Percentiles rank a stretch among this genome's conserved stretches.
These are phyloP conservation scores for Periparus ater DNA, from an alignment of 2,797 vertebrate genomes.

Conservation along the genomic window DNA sequence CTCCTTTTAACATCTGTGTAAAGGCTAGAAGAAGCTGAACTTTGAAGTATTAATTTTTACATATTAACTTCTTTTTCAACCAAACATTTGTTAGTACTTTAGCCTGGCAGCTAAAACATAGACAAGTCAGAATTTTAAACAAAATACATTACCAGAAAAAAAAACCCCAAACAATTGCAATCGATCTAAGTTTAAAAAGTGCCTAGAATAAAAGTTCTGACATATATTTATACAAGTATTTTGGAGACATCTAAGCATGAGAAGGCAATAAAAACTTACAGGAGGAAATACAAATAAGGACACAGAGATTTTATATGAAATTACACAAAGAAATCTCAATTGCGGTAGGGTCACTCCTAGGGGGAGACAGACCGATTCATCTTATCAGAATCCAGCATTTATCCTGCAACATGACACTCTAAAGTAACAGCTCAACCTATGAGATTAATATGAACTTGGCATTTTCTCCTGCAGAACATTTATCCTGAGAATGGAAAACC, in stretches of 20 bases:
- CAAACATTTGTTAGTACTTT: neutral
- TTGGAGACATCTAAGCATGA: neutral
- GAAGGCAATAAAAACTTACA: neutral
- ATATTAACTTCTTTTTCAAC: neutral
- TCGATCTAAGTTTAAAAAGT: neutral
- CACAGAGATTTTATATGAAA: neutral
- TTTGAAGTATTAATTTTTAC: neutral
- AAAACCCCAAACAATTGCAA: fast-evolving
- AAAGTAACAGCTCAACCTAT: neutral
- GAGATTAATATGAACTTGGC: neutral
- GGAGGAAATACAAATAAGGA: neutral
- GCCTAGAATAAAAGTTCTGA: neutral
- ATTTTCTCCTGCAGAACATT: neutral
- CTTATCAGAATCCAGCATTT: neutral
- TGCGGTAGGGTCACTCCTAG: neutral
- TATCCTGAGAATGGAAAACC: neutral
- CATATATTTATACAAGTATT: neutral
- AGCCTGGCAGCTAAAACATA: neutral
- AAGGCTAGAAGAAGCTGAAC: neutral
- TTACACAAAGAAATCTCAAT: neutral
- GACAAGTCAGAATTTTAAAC: neutral
- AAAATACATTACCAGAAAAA: neutral
- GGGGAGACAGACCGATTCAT: neutral
- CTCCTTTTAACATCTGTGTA: neutral
- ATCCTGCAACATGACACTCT: neutral